Percentiles rank a stretch among this genome's conserved stretches.
Evolutionary conservation across 2,113 vertebrate species (phyloP).

Genomic region (Boleophthalmus pectinirostris): DNA sequence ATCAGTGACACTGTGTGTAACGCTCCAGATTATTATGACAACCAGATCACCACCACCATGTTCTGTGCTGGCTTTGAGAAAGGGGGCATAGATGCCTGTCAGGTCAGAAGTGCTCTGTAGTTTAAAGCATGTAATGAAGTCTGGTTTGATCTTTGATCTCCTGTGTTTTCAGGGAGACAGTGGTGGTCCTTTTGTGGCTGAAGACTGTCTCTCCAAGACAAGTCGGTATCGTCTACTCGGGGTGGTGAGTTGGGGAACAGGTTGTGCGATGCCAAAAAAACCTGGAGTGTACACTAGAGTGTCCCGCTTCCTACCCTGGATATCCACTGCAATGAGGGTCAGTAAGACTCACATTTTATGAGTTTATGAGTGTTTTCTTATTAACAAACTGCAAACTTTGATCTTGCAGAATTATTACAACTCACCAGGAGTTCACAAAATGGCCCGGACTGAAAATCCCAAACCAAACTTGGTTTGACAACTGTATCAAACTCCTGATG

Average conservation of each 20-base stretch:
- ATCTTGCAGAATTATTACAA: constrained; percentile 74
- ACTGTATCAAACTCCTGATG: background rate
- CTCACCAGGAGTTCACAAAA: constrained; percentile 76
- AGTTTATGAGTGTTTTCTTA: background rate
- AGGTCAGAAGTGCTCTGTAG: constrained; percentile 72
- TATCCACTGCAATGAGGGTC: constrained; percentile 88
- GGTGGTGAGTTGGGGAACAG: constrained; percentile 92
- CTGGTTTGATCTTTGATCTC: background rate
- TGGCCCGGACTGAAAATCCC: constrained; percentile 71
- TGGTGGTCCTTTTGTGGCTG: constrained; percentile 87
- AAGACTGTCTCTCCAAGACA: constrained; percentile 83
- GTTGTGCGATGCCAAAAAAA: constrained; percentile 88
- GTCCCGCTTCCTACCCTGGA: constrained; percentile 87
- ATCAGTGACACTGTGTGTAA: constrained; percentile 86
- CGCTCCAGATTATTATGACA: constrained; percentile 85
- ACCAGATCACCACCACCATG: constrained; percentile 90
- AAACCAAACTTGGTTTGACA: constrained; percentile 1
- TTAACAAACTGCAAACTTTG: constrained; percentile 1
- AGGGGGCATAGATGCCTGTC: constrained; percentile 87
- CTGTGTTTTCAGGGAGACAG: constrained; percentile 85
- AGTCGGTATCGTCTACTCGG: constrained; percentile 85
- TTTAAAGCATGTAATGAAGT: background rate
- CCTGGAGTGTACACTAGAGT: constrained; percentile 90
- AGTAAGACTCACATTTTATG: constrained; percentile 23
- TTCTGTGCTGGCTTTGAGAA: constrained; percentile 90